phyloP scores from a whole-genome alignment of 53 echinoderm and acorn worm genomes.

The Holothuria scabra region DNA sequence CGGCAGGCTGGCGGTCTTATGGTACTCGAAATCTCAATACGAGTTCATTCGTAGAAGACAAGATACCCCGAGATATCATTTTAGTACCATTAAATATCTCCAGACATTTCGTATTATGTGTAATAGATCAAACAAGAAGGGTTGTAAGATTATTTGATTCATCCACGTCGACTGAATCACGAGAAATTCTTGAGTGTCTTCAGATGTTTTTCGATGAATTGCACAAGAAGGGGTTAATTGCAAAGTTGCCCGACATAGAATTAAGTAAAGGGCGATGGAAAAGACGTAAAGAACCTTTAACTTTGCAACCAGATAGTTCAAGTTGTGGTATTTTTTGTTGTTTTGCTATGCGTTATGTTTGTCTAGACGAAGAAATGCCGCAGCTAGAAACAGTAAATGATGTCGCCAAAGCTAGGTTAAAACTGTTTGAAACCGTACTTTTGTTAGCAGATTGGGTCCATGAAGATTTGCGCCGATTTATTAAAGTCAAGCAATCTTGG shows the following conservation, averaged over 20 bases:
- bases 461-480: too few species aligned
- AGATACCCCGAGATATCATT: background rate
- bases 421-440: too few species aligned
- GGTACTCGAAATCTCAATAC: background rate
- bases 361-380: too few species aligned
- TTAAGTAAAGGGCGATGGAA: background rate
- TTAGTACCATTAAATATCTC: background rate
- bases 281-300: background rate
- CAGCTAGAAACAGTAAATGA: too few species aligned
- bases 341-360: background rate
- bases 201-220: background rate
- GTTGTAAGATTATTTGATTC: conserved; percentile 1
- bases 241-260: background rate
- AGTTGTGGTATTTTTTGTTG: conserved; percentile 33
- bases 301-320: conserved; percentile 17
- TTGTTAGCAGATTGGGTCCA: too few species aligned
- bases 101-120: conserved; percentile 2
- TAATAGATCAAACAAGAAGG: conserved; percentile 2
- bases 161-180: too few species aligned
- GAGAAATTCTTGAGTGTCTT: background rate
- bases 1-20: background rate
- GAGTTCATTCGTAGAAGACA: background rate
- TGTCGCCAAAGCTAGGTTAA: too few species aligned
- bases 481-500: too few species aligned
- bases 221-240: background rate